A percentile compares a stretch with the other conserved stretches of the same genome.
phyloP scores from a whole-genome alignment of 2,797 vertebrate species.

The Rhinichthys osculus region DNA sequence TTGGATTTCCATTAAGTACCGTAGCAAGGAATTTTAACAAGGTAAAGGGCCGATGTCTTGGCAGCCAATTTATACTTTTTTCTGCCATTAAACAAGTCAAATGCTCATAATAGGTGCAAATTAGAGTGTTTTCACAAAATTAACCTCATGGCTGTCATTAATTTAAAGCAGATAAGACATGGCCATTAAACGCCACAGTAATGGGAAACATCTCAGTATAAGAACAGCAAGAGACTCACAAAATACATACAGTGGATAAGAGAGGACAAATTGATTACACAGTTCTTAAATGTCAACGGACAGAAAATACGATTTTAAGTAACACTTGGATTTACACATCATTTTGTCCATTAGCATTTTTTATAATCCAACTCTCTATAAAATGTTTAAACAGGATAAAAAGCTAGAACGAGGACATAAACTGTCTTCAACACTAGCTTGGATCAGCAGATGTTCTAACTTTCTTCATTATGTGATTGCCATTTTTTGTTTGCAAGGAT shows the following conservation, averaged over 20 bases:
- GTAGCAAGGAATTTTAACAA: conserved; percentile 74
- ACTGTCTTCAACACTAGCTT: background rate
- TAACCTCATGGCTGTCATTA: conserved; percentile 45
- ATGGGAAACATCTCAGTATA: background rate
- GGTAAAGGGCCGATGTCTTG: conserved; percentile 66
- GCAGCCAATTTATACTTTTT: conserved; percentile 61
- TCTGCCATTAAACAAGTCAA: conserved; percentile 50
- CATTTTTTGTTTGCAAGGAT: background rate
- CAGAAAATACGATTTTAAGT: background rate
- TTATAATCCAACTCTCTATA: background rate
- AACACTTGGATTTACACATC: background rate
- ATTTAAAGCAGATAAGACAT: conserved; percentile 46
- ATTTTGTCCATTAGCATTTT: background rate
- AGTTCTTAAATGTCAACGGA: background rate
- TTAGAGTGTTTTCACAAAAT: conserved; percentile 59
- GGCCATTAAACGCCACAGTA: conserved; percentile 19
- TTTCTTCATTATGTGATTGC: background rate
- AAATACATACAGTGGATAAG: background rate
- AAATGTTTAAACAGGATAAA: background rate
- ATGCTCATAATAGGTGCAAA: conserved; percentile 54
- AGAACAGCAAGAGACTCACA: background rate
- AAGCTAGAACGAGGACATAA: background rate
- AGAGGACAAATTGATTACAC: background rate
- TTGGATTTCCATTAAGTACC: conserved; percentile 77
- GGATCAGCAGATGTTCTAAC: background rate